Evolutionary conservation across 2,113 vertebrate genomes (phyloP), one percentile per base, ranked within the genome.

Genomic region (Gallinago undulata): DNA sequence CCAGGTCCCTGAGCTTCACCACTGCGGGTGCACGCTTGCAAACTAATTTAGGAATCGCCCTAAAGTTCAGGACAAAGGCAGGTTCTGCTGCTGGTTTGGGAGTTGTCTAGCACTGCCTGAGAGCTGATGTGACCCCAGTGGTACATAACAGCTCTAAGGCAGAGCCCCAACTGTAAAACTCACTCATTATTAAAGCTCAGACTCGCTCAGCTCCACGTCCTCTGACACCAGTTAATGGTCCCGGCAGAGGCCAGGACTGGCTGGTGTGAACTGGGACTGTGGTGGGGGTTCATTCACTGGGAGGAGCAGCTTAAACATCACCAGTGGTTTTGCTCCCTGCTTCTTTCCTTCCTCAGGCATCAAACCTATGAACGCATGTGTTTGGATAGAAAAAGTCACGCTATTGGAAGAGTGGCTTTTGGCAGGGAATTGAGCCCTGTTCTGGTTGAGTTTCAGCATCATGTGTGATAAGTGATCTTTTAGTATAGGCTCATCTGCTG

Each of bases 141-240:
- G 2, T 3, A 1, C 30, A 24, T 11, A 5, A 9, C 50, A 15
- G 59, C 35, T 1, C 19, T 1, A 2, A 23, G 73, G 79, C 63
- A 13, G 68, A 80, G 72, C 85, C 8, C 4, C 6, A 7, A 21
- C 78, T 9, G 43, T 21, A 28, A 33, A 57, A 5, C 59, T 39
- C 2, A 0, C 17, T 1, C 4, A 0, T 13, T 27, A 0, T 13
- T 27, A 33, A 33, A 77, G 53, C 53, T 43, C 15, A 1, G 16
- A 3, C 22, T 5, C 23, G 43, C 43, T 62, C 59, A 6, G 77
- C 87, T 48, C 60, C 3, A 0, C 2, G 0, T 5, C 9, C 39
- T 17, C 66, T 12, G 25, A 8, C 27, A 6, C 43, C 16, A 19
- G 17, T 3, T 6, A 3, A 2, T 7, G 25, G 13, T 19, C 31